phyloP scores from a whole-genome alignment of 2,888 invertebrate genomes.

The Bibio marci region DNA sequence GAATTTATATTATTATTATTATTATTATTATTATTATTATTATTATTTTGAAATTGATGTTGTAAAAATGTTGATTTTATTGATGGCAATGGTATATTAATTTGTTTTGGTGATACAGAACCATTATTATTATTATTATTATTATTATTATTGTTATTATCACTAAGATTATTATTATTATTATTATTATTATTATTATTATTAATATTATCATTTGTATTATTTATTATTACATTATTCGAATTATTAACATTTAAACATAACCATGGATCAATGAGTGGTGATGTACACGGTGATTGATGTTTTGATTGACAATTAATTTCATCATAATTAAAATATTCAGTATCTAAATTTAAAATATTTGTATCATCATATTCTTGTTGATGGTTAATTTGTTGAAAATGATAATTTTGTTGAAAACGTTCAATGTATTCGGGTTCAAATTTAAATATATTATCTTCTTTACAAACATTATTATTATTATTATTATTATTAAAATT shows the following conservation, averaged over 20 bases:
- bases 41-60: slow-evolving; percentile 6
- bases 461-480: slow-evolving; percentile 7
- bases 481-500: not conserved
- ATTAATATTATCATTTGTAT: not conserved
- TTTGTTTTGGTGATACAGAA: slow-evolving; percentile 8
- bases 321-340: slow-evolving; percentile 30
- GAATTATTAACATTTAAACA: slow-evolving; percentile 12
- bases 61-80: slow-evolving; percentile 24
- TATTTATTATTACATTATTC: too few species aligned
- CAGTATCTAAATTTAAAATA: slow-evolving; percentile 20
- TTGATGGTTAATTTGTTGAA: not conserved
- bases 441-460: slow-evolving; percentile 28
- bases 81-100: slow-evolving; percentile 20
- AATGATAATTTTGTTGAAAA: slow-evolving; percentile 14
- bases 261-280: slow-evolving; percentile 28
- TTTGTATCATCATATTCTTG: slow-evolving; percentile 3
- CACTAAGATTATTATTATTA: not conserved
- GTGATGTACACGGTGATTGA: slow-evolving; percentile 29
- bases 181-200: not conserved
- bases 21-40: too few species aligned
- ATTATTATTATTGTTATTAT: not conserved
- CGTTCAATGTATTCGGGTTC: slow-evolving; percentile 30
- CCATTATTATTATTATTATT: slow-evolving; percentile 1
- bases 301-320: slow-evolving; percentile 31
- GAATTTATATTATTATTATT: slow-evolving; percentile 9